Base-by-base conservation (phyloP, 2,888 invertebrate species). In the Eurytoma californica region DNA sequence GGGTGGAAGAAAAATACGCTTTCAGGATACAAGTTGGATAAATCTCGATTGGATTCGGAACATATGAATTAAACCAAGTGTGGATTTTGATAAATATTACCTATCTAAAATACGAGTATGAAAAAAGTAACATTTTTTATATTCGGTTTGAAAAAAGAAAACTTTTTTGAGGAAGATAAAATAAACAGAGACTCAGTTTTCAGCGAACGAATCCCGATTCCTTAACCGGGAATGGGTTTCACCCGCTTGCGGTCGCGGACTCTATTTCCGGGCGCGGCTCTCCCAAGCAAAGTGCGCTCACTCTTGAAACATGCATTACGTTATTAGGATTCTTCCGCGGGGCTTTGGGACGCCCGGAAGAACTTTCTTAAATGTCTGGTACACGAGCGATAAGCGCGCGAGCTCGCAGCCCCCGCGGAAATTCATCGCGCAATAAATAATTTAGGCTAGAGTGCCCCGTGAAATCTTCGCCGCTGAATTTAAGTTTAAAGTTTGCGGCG, bases 401-500 rank as follows among this genome's bases (percentile, higher is more conserved):
- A 30, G 24, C 53, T 13, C 20, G 28, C 3, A 7, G 7, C 5
- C 49, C 53, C 28, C 3, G n/a, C 16, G 70, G 28, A 77, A 80
- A 81, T 78, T 69, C 80, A 83, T 83, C 82, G 68, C 74, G 75
- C 78, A 82, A 84, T 85, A 84, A 85, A 83, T 85, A 85, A 85
- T 85, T 83, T 83, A 84, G 63, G 67, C 77, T 57, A 30, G 30
- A 51, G 30, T 30, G 30, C 16, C 18, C n/a, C 20, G 68, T 14
- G 60, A 24, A 61, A 66, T 72, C 67, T 61, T 72, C 28, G 70
- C 47, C 47, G 53, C 65, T 63, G 57, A 79, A 18, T 74, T 63
- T 70, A 58, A 79, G 39, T 79, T 74, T 58, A 51, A 79, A 79
- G 49, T 66, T 74, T 79, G 18, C 51, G 13, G n/a, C 18, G 28